A percentile compares a stretch with the other conserved stretches of the same genome.
Evolutionary conservation across 92 coral and sea anemone species (phyloP).

Genomic region (Heteractis magnifica): DNA sequence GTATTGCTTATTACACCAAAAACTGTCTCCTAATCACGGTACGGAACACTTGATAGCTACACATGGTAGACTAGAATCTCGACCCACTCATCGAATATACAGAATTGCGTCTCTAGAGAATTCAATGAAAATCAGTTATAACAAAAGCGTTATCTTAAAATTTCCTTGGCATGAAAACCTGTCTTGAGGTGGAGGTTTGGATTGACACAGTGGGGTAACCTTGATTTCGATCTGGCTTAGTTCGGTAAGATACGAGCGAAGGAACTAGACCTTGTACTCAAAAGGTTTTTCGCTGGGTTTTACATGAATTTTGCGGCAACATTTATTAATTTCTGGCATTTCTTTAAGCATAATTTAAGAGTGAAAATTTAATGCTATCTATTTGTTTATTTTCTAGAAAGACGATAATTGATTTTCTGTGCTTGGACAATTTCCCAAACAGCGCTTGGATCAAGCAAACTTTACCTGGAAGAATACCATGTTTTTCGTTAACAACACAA

Average conservation of each 20-base stretch:
- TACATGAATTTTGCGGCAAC: too few species aligned
- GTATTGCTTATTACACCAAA: background rate
- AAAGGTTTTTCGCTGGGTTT: too few species aligned
- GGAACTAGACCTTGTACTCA: too few species aligned
- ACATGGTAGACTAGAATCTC: background rate
- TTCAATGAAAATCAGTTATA: background rate
- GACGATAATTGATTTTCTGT: too few species aligned
- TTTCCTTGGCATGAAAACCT: background rate
- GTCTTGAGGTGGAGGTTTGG: background rate
- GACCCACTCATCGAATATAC: background rate
- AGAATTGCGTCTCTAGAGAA: background rate
- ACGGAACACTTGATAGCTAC: background rate
- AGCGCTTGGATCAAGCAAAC: background rate
- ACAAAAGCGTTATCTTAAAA: background rate
- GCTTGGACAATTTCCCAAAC: too few species aligned
- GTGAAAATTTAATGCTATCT: too few species aligned
- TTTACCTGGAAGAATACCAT: background rate
- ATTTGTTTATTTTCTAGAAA: too few species aligned
- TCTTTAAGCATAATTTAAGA: too few species aligned
- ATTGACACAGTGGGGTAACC: background rate
- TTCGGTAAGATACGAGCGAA: too few species aligned
- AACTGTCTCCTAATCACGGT: background rate
- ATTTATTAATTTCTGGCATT: too few species aligned
- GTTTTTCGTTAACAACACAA: slow-evolving; percentile 10
- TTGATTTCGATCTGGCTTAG: too few species aligned